Conservation (phyloP, 2,888 invertebrate species). For the Stegophylla sp. region DNA sequence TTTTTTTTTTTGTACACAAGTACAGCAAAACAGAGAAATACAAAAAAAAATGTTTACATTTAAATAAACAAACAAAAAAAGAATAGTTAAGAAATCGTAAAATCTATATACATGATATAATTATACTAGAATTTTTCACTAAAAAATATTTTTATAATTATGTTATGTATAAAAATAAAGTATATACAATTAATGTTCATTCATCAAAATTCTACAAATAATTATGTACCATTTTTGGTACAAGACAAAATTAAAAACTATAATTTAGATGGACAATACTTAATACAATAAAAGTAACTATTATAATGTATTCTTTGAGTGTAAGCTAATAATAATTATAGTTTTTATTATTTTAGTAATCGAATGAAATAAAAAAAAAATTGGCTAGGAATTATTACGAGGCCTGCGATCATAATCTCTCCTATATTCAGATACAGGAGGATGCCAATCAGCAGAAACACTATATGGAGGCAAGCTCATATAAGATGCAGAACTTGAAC, state of each 20-base stretch:
- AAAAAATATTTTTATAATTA: constrained; percentile 29
- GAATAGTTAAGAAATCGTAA: neutral
- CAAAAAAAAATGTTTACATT: neutral
- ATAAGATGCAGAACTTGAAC: constrained; percentile 36
- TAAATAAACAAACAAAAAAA: neutral
- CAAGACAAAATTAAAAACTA: constrained; percentile 37
- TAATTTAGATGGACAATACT: constrained; percentile 14
- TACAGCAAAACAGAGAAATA: constrained; percentile 10
- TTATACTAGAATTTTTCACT: constrained; percentile 39
- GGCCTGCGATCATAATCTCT: constrained; percentile 74
- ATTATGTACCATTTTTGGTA: constrained; percentile 49
- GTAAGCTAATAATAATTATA: constrained; percentile 7
- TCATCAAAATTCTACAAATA: constrained; percentile 12
- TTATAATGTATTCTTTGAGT: constrained; percentile 26
- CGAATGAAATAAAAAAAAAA: constrained; percentile 27
- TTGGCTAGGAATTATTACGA: constrained; percentile 64
- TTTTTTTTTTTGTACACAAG: constrained; percentile 18
- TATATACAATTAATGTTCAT: constrained; percentile 43
- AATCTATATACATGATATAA: constrained; percentile 25
- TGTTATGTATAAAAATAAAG: constrained; percentile 57
- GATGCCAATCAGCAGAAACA: constrained; percentile 49
- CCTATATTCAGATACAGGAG: constrained; percentile 65
- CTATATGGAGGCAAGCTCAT: constrained; percentile 40
- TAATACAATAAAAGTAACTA: constrained; percentile 24
- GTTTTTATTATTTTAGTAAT: constrained; percentile 14